Evolutionary conservation across 2,113 vertebrate species (phyloP).

Genomic region (Atherinomorus stipes): DNA sequence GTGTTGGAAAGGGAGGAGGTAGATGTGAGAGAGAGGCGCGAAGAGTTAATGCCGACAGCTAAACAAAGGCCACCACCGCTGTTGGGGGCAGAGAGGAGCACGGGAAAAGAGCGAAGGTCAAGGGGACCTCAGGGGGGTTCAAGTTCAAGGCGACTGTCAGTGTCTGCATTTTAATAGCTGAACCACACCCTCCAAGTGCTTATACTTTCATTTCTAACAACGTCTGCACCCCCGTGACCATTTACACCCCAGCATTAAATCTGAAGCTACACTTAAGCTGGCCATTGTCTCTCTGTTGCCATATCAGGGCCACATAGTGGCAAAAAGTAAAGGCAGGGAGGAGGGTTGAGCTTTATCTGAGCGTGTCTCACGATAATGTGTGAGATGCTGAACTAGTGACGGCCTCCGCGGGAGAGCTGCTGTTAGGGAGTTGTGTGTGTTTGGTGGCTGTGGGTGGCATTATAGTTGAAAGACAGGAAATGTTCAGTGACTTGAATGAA

Average conservation of each 20-base stretch:
- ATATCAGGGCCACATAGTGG: constrained; percentile 1
- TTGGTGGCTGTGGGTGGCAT: constrained; percentile 26
- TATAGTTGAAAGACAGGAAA: constrained; percentile 26
- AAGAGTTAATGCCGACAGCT: constrained; percentile 83
- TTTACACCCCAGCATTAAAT: constrained; percentile 44
- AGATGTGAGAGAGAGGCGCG: constrained; percentile 47
- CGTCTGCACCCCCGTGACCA: constrained; percentile 12
- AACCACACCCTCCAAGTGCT: constrained; percentile 38
- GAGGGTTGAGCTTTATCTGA: constrained; percentile 21
- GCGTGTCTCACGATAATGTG: constrained; percentile 13
- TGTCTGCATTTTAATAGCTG: constrained; percentile 74
- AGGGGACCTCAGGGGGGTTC: constrained; percentile 79
- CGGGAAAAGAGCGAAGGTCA: constrained; percentile 82
- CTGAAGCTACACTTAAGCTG: constrained; percentile 32
- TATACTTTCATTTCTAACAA: constrained; percentile 29
- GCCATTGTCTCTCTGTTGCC: constrained; percentile 37
- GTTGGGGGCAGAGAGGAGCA: constrained; percentile 70
- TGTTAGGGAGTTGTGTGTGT: neutral
- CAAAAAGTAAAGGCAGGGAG: constrained; percentile 31
- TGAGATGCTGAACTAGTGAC: constrained; percentile 26
- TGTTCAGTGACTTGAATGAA: constrained; percentile 37
- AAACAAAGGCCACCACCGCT: constrained; percentile 77
- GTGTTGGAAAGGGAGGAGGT: constrained; percentile 45
- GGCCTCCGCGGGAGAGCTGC: constrained; percentile 7
- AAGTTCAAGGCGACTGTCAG: constrained; percentile 85